Conservation (phyloP, 2,113 vertebrate genomes). For the Urocitellus parryii region DNA sequence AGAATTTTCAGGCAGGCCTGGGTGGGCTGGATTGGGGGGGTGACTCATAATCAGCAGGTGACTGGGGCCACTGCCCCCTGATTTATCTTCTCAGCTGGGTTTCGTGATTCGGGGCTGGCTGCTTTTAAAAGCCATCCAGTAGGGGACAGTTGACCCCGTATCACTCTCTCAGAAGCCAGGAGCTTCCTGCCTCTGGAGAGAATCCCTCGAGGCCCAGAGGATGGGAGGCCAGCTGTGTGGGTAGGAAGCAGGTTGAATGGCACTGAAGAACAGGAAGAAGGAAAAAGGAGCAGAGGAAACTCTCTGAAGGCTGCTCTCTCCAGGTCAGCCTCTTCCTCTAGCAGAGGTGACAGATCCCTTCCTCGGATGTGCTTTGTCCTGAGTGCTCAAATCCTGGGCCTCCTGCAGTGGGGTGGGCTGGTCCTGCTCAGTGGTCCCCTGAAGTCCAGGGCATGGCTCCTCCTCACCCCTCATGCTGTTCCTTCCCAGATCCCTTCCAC, state of each 20-base stretch:
- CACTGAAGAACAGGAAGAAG: neutral
- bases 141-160: neutral
- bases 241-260: too few relatives aligned
- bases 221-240: neutral
- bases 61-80: fast-evolving
- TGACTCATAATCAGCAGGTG: neutral
- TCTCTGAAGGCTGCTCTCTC: neutral
- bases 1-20: neutral
- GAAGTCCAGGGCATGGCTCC: neutral
- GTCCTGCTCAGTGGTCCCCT: neutral
- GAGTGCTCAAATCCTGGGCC: neutral
- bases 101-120: neutral
- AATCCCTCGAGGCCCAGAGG: neutral
- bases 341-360: neutral
- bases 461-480: neutral
- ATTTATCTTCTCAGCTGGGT: neutral
- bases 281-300: too few relatives aligned
- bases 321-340: neutral
- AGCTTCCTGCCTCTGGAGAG: neutral
- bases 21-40: fast-evolving
- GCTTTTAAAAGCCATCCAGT: neutral
- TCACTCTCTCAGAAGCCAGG: neutral
- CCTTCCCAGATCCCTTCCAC: neutral
- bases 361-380: neutral
- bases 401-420: neutral